A percentile compares a stretch with the other conserved stretches of the same genome.
phyloP scores from a whole-genome alignment of 2,888 invertebrate species.

The Lymantria monacha region DNA sequence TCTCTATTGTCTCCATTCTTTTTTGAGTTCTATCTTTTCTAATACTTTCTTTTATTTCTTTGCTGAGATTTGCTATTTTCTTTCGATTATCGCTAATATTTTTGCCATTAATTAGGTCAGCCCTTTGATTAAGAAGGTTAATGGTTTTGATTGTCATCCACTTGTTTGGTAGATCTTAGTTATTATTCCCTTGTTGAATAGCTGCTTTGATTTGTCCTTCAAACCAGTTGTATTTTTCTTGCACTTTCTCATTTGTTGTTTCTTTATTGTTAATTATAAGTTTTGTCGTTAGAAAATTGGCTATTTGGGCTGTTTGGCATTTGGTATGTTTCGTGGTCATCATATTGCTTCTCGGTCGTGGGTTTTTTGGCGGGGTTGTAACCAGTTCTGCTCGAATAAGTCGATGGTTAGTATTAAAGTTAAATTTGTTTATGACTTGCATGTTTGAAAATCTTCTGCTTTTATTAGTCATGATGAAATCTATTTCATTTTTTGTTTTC shows the following conservation, averaged over 20 bases:
- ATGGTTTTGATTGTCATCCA: background rate
- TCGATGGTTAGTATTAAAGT: slow-evolving; percentile 4
- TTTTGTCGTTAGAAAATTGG: background rate
- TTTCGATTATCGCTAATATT: background rate
- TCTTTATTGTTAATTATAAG: background rate
- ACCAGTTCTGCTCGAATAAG: slow-evolving; percentile 14
- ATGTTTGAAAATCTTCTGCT: slow-evolving; percentile 2
- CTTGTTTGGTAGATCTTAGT: background rate
- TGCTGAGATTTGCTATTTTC: background rate
- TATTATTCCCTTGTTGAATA: background rate
- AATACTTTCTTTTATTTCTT: background rate
- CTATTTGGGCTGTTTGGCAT: background rate
- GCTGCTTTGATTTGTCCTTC: slow-evolving; percentile 5
- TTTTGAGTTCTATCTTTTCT: background rate
- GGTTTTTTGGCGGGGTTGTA: slow-evolving; percentile 1
- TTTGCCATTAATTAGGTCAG: background rate
- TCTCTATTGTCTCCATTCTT: slow-evolving; percentile 9
- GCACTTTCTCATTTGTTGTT: background rate
- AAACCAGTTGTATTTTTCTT: slow-evolving; percentile 1
- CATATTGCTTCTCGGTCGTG: background rate
- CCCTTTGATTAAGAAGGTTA: background rate
- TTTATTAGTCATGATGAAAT: slow-evolving; percentile 12
- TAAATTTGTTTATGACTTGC: slow-evolving; percentile 2
- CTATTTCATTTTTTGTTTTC: slow-evolving; percentile 15
- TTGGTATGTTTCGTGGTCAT: background rate